Evolutionary conservation across 2,113 vertebrate genomes (phyloP).

Genomic region (Nymphicus hollandicus): DNA sequence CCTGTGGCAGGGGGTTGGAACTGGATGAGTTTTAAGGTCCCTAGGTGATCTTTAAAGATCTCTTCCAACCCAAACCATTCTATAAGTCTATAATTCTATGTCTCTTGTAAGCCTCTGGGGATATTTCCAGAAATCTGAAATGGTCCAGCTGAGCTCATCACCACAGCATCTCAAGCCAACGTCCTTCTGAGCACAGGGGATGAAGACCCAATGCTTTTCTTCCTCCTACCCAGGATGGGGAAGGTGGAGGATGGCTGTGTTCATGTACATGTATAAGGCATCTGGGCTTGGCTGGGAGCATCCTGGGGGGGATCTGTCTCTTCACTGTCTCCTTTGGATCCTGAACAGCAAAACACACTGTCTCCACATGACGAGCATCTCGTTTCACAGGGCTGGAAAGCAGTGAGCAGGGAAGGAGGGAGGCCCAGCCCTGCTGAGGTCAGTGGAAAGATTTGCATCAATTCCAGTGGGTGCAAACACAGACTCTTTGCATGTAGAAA

Average conservation of each 20-base stretch:
- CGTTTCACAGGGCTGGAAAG: background rate
- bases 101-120: background rate
- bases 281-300: background rate
- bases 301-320: background rate
- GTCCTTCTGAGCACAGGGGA: background rate
- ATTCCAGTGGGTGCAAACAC: background rate
- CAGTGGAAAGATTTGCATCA: constrained; percentile 2
- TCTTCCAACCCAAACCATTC: background rate
- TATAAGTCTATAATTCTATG: background rate
- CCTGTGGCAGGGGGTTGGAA: background rate
- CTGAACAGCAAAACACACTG: fast-evolving
- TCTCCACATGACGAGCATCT: background rate
- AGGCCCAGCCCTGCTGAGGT: background rate
- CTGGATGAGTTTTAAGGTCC: background rate
- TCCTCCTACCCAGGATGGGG: background rate
- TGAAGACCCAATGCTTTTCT: fast-evolving
- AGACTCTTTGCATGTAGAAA: background rate
- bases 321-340: background rate
- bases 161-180: fast-evolving
- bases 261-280: fast-evolving
- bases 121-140: background rate
- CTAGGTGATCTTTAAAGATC: background rate
- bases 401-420: fast-evolving
- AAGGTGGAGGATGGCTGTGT: no score
- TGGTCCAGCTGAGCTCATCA: background rate